phyloP scores from a whole-genome alignment of 2,888 invertebrate species.

The Acleris sparsana region DNA sequence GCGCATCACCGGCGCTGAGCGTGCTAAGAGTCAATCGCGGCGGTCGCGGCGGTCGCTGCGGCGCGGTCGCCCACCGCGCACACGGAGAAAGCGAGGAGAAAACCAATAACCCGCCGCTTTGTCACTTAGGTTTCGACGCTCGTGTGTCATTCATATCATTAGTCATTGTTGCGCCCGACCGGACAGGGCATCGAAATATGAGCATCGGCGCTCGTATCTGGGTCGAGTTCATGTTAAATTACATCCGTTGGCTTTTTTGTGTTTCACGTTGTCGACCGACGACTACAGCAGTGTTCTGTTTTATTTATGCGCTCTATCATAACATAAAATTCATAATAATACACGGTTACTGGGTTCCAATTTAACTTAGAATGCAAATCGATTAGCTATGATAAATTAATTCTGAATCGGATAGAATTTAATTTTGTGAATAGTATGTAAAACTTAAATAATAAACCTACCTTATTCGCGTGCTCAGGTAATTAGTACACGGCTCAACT shows the following conservation, averaged over 20 bases:
- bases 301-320: not conserved
- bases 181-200: slow-evolving; percentile 5
- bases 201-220: not conserved
- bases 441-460: no score
- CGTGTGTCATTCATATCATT: slow-evolving; percentile 12
- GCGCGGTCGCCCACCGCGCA: no score
- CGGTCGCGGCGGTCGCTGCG: no score
- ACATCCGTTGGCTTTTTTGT: not conserved
- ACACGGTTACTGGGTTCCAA: no score
- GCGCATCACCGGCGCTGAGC: no score
- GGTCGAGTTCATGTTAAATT: slow-evolving; percentile 9
- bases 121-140: slow-evolving; percentile 18
- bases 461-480: no score
- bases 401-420: no score
- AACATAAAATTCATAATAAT: not conserved
- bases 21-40: no score
- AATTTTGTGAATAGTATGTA: no score
- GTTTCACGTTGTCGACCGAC: not conserved
- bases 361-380: no score
- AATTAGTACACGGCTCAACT: no score
- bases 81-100: slow-evolving; percentile 33
- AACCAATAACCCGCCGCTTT: slow-evolving; percentile 20
- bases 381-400: no score
- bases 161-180: slow-evolving; percentile 8
- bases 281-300: not conserved